Conservation (phyloP, 2,113 vertebrate genomes). For the Rafetus swinhoei region DNA sequence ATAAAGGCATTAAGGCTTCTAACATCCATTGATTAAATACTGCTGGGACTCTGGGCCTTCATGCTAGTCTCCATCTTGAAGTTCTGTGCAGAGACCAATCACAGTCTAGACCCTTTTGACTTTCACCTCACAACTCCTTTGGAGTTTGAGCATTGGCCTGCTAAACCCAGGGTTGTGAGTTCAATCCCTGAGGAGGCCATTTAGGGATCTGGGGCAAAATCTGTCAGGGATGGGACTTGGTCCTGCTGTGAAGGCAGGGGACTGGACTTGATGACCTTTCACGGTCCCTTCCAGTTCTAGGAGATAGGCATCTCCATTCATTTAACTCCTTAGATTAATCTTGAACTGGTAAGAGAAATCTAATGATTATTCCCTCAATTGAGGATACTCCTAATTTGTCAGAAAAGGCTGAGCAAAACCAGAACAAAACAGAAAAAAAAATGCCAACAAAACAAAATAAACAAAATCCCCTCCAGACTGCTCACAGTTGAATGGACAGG, state of each 20-base stretch:
- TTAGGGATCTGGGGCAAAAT: no score
- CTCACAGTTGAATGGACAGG: rapidly evolving
- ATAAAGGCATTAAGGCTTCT: not conserved
- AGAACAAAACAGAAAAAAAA: not conserved
- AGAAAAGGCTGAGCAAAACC: rapidly evolving
- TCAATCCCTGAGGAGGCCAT: no score
- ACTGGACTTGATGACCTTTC: no score
- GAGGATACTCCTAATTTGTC: not conserved
- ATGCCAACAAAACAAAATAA: not conserved
- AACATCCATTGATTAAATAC: not conserved
- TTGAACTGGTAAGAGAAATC: not conserved
- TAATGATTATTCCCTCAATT: not conserved
- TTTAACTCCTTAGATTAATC: not conserved
- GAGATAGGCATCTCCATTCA: no score
- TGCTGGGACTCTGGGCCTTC: not conserved
- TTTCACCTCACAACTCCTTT: not conserved
- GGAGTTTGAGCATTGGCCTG: no score
- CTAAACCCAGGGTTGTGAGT: no score
- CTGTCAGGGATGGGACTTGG: no score
- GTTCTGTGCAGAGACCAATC: not conserved
- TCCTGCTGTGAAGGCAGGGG: no score
- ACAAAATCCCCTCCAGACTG: not conserved
- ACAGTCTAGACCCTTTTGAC: not conserved
- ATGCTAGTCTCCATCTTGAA: not conserved
- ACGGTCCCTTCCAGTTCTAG: no score